Evolutionary conservation across 2,888 invertebrate species (phyloP), one percentile per base, ranked within the genome.

Genomic region (Chrysotoxum bicinctum): DNA sequence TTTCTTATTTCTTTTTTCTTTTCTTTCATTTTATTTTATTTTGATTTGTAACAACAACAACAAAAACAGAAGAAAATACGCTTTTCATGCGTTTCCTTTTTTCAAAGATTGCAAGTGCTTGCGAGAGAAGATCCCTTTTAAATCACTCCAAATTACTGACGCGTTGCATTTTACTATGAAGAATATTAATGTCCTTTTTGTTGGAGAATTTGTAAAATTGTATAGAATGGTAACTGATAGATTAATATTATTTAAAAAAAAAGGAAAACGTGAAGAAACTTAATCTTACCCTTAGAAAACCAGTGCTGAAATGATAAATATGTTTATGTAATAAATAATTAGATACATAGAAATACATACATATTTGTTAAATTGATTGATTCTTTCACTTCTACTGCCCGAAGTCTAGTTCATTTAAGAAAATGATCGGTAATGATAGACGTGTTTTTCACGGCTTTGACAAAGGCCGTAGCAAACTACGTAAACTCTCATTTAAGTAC

Each of bases 141-240:
- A 79, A 79, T 79, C 79, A 84, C 72, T 68, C 32, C 19, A 80
- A 85, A 80, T 76, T 76, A 69, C 66, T 77, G 85, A 76, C 62
- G 80, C 76, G 80, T 76, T 76, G 32, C 68, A 45, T 43, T 75
- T 58, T 60, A 69, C 66, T 21, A 52, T 30, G 19, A 50, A 70
- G 69, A 58, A 75, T 74, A 78, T 77, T 60, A 73, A 78, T 83
- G 66, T 69, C 45, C 52, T 37, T 73, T 78, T 56, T 37, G 30
- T 50, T 68, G 37, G 54, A 48, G 56, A 52, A 72, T 77, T 21
- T 37, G 50, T 64, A 52, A 70, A 58, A 37, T 58, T 62, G 23
- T 43, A 43, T 43, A 26, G 26, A 26, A 26, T n/a, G 16, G 1
- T 26, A 62, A 40, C 26, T 62, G 43, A 40, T 43, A 62, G 26